phyloP scores from a whole-genome alignment of 2,888 invertebrate species.

The Rhorus exstirpatorius region DNA sequence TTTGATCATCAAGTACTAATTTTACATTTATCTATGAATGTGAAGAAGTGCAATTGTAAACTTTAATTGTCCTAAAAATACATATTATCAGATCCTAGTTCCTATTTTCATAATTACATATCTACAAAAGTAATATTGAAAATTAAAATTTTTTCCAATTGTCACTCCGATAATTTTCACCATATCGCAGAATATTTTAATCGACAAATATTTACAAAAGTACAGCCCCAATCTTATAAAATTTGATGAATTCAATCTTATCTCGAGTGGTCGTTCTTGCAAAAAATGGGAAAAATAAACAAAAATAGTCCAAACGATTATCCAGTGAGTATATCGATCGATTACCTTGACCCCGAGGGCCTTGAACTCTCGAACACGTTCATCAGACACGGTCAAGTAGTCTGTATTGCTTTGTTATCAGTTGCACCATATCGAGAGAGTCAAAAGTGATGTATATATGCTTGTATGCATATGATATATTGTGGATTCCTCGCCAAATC shows the following conservation, averaged over 20 bases:
- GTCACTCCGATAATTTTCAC: too few relatives aligned
- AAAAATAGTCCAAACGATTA: constrained; percentile 7
- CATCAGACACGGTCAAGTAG: constrained; percentile 29
- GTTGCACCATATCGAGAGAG: constrained; percentile 20
- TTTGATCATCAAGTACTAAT: too few relatives aligned
- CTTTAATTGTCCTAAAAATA: too few relatives aligned
- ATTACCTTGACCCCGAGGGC: constrained; percentile 40
- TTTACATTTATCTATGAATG: too few relatives aligned
- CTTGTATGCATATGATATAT: background rate
- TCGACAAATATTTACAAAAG: too few relatives aligned
- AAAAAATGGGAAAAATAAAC: background rate
- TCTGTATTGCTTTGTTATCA: constrained; percentile 52
- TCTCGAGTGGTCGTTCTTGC: background rate
- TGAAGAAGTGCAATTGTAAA: too few relatives aligned
- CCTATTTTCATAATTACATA: too few relatives aligned
- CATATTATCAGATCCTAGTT: too few relatives aligned
- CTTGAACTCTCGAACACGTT: constrained; percentile 54
- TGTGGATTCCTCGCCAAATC: background rate
- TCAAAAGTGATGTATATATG: constrained; percentile 24
- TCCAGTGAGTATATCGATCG: constrained; percentile 20
- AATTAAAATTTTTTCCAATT: too few relatives aligned
- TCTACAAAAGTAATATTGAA: too few relatives aligned
- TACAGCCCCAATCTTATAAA: too few relatives aligned
- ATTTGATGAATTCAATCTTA: constrained; percentile 10
- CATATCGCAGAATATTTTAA: too few relatives aligned